Evolutionary conservation across 2,888 invertebrate species (phyloP).

Genomic region (Lepidocyrtoides sp.): DNA sequence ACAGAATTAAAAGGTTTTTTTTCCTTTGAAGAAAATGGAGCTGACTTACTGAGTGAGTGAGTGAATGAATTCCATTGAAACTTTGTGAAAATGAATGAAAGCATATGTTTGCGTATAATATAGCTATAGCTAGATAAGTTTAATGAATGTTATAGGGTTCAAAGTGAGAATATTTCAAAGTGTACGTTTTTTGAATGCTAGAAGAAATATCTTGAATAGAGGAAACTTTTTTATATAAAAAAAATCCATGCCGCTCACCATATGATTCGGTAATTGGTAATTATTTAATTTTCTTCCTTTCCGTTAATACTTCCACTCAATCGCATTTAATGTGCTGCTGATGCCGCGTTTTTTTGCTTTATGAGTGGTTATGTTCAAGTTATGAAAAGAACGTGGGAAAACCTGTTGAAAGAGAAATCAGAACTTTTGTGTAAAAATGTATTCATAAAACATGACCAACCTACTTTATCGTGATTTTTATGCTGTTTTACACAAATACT

Average conservation of each 20-base stretch:
- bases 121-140: no score
- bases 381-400: constrained; percentile 45
- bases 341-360: neutral
- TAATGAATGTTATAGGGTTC: neutral
- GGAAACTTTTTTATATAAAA: constrained; percentile 13
- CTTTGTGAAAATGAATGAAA: constrained; percentile 63
- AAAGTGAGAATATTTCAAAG: no score
- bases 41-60: no score
- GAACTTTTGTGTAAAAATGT: constrained; percentile 1
- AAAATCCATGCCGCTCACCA: constrained; percentile 63
- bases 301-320: constrained; percentile 51
- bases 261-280: constrained; percentile 73
- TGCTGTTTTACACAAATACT: neutral
- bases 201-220: neutral
- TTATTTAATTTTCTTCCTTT: constrained; percentile 64
- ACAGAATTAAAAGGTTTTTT: constrained; percentile 48
- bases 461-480: neutral
- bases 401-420: constrained; percentile 57
- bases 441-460: neutral
- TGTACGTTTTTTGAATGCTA: no score
- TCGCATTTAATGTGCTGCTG: neutral
- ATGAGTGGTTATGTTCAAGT: neutral
- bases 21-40: constrained; percentile 60
- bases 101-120: neutral
- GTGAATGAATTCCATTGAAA: constrained; percentile 70